Conservation (phyloP, 2,888 invertebrate genomes). For the Euproctis similis region DNA sequence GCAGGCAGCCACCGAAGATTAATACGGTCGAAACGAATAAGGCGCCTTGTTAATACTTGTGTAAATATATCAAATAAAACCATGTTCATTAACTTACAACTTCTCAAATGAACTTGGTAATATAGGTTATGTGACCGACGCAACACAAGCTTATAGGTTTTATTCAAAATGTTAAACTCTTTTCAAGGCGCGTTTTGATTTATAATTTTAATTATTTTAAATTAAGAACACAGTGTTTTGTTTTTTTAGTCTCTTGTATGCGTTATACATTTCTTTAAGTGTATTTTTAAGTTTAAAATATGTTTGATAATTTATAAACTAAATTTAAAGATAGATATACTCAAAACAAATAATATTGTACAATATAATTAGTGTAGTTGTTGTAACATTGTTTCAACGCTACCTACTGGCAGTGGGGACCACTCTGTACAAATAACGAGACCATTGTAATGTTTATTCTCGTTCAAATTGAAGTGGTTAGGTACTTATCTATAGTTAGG, state of each 20-base stretch:
- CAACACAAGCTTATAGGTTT: too few species aligned
- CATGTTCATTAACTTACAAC: conserved; percentile 56
- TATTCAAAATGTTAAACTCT: too few species aligned
- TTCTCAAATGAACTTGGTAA: conserved; percentile 38
- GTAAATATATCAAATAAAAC: conserved; percentile 57
- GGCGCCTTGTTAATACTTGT: conserved; percentile 49
- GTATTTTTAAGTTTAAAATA: too few species aligned
- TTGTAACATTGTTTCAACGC: conserved; percentile 39
- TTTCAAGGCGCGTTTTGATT: too few species aligned
- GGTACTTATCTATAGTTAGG: conserved; percentile 22
- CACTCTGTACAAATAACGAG: conserved; percentile 28
- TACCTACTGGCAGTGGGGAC: conserved; percentile 17
- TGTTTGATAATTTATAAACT: too few species aligned
- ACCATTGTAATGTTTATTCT: conserved; percentile 25
- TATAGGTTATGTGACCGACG: conserved; percentile 10
- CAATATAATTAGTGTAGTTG: conserved; percentile 51
- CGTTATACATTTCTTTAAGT: too few species aligned
- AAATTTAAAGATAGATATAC: too few species aligned
- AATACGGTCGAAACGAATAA: conserved; percentile 57
- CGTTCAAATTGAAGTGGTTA: conserved; percentile 22
- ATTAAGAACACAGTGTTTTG: too few species aligned
- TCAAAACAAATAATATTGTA: conserved; percentile 49
- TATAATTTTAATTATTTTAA: too few species aligned
- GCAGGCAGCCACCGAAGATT: conserved; percentile 54
- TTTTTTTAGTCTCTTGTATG: too few species aligned